These are phyloP conservation scores for Heterocephalus glaber DNA, from an alignment of 2,113 vertebrate genomes.

Conservation along the genomic window DNA sequence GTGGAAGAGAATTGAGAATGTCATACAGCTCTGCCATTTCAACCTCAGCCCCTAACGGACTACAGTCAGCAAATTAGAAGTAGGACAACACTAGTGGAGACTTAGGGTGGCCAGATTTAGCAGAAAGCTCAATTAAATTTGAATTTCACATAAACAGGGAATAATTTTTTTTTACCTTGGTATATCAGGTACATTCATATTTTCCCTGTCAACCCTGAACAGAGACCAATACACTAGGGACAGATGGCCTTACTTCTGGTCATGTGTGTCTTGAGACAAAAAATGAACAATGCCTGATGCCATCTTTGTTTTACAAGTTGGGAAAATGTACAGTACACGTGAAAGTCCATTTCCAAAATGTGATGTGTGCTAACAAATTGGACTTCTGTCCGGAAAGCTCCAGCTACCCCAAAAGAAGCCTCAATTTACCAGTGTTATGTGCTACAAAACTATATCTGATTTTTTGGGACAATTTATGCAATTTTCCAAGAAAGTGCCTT, in stretches of 20 bases:
- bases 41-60: too few relatives aligned
- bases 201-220: neutral
- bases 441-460: neutral
- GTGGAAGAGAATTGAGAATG: neutral
- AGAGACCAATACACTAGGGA: neutral
- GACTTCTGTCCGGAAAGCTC: neutral
- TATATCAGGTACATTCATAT: neutral
- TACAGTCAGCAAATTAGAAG: neutral
- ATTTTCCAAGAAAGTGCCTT: neutral
- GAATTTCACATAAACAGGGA: neutral
- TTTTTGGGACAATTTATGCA: conserved; percentile 12
- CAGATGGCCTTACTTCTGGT: neutral
- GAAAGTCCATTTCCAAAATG: conserved; percentile 14
- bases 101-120: neutral
- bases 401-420: neutral
- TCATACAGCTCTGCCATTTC: neutral
- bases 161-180: neutral
- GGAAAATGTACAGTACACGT: neutral
- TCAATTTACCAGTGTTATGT: neutral
- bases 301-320: neutral
- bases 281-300: neutral
- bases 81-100: neutral
- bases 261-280: neutral
- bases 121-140: neutral
- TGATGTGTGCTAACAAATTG: neutral